Conservation (phyloP, 2,888 invertebrate species). For the Heliothis peltigera region DNA sequence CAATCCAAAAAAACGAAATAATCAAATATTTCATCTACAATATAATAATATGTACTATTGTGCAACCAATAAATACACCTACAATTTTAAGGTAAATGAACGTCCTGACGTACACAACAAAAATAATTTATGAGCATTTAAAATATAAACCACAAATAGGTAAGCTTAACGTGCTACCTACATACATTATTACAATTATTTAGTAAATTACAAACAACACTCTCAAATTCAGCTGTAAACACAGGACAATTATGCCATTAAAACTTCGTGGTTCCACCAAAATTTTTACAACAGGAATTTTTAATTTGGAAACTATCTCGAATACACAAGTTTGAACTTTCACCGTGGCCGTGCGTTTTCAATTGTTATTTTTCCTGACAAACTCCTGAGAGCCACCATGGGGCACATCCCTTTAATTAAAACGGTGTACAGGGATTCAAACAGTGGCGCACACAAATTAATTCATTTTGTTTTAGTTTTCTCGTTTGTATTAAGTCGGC, state of each 20-base stretch:
- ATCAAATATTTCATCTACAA: no score
- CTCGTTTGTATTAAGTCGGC: constrained; percentile 52
- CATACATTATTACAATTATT: constrained; percentile 29
- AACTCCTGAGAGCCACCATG: constrained; percentile 53
- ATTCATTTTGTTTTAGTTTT: constrained; percentile 64
- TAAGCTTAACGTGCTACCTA: not conserved
- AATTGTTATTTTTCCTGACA: constrained; percentile 51
- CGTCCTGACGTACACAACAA: no score
- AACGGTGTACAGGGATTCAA: constrained; percentile 53
- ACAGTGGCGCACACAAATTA: constrained; percentile 52
- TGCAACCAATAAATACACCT: no score
- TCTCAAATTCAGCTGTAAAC: constrained; percentile 2
- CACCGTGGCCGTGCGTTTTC: constrained; percentile 30
- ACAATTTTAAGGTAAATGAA: no score
- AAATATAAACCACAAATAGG: constrained; percentile 17
- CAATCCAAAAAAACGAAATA: no score
- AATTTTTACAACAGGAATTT: constrained; percentile 21
- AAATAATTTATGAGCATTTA: not conserved
- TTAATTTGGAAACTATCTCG: constrained; percentile 43
- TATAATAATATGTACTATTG: no score
- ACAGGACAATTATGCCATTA: constrained; percentile 11
- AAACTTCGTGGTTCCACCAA: constrained; percentile 20
- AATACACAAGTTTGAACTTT: constrained; percentile 32
- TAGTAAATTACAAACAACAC: constrained; percentile 7
- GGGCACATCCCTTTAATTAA: constrained; percentile 65